A percentile compares a stretch with the other conserved stretches of the same genome.
Evolutionary conservation across 1,140 invertebrate genomes (phyloP).

Genomic region (Meloidogyne floridensis): DNA sequence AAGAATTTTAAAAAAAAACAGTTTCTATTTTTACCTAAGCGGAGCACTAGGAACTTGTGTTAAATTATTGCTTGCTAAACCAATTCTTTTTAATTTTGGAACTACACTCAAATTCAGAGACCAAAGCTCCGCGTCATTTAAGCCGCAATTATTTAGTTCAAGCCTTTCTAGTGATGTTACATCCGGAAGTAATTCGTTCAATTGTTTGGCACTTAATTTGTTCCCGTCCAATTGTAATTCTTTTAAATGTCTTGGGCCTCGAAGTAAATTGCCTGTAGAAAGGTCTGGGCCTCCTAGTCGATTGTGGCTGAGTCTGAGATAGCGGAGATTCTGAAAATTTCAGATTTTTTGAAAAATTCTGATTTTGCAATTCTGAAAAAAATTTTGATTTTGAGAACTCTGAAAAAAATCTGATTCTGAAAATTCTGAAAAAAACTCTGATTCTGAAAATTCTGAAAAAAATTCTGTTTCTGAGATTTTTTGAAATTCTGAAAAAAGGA

Average conservation of each 20-base stretch:
- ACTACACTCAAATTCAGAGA: conserved; percentile 41
- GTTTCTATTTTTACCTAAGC: conserved; percentile 16
- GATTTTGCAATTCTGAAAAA: too few species aligned
- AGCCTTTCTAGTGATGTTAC: conserved; percentile 44
- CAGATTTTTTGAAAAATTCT: too few species aligned
- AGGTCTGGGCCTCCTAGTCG: conserved; percentile 46
- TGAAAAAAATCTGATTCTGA: neutral
- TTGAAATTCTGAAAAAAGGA: too few species aligned
- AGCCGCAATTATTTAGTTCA: conserved; percentile 55
- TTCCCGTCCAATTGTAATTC: conserved; percentile 58
- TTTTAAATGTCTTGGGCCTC: conserved; percentile 47
- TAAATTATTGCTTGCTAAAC: conserved; percentile 56
- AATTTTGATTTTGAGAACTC: too few species aligned
- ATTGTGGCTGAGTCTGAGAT: conserved; percentile 53
- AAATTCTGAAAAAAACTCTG: neutral
- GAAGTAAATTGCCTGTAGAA: conserved; percentile 46
- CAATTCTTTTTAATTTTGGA: conserved; percentile 46
- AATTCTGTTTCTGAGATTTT: too few species aligned
- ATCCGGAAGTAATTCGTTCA: conserved; percentile 56
- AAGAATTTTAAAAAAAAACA: neutral
- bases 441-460: neutral
- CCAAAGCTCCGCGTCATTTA: conserved; percentile 45
- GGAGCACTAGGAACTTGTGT: conserved; percentile 46
- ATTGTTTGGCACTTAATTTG: conserved; percentile 43
- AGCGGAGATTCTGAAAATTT: neutral